A percentile compares a stretch with the other conserved stretches of the same genome.
phyloP scores from a whole-genome alignment of 2,113 vertebrate species.

The Hemichromis elongatus region DNA sequence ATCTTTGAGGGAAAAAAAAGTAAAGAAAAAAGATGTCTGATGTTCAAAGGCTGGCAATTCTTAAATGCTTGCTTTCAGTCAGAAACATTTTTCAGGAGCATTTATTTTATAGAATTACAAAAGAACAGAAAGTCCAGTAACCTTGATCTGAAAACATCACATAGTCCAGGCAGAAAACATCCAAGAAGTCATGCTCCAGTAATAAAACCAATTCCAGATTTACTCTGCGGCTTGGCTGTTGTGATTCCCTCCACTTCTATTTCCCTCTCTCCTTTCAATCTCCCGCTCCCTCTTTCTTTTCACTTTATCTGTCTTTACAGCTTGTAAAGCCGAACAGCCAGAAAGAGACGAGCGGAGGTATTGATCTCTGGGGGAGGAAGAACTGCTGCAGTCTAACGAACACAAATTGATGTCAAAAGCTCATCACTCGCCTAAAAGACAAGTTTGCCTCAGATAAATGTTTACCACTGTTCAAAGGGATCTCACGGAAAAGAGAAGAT shows the following conservation, averaged over 20 bases:
- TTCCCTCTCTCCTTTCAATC: conserved; percentile 32
- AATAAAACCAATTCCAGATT: conserved; percentile 62
- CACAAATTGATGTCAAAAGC: conserved; percentile 66
- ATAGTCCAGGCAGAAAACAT: conserved; percentile 20
- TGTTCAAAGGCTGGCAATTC: background rate
- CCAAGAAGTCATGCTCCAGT: conserved; percentile 36
- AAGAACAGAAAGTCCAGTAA: background rate
- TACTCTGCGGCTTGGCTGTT: conserved; percentile 34
- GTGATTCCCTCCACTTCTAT: conserved; percentile 26
- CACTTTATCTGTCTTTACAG: conserved; percentile 68
- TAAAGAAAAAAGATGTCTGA: background rate
- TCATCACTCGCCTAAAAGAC: conserved; percentile 48
- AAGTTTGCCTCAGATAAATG: conserved; percentile 44
- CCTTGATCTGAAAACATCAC: conserved; percentile 28
- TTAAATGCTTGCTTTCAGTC: background rate
- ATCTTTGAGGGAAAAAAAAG: background rate
- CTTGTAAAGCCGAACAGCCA: conserved; percentile 56
- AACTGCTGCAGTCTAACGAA: conserved; percentile 54
- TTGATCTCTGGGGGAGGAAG: conserved; percentile 58
- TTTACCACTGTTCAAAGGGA: conserved; percentile 23
- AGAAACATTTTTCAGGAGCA: background rate
- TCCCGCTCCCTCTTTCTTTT: conserved; percentile 19
- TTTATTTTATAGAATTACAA: background rate
- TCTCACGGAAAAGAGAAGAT: conserved; percentile 1
- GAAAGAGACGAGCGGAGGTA: conserved; percentile 59